Percentiles rank a stretch among this genome's conserved stretches.
Conservation (phyloP, 1,140 invertebrate genomes). For the Bactericera cockerelli region DNA sequence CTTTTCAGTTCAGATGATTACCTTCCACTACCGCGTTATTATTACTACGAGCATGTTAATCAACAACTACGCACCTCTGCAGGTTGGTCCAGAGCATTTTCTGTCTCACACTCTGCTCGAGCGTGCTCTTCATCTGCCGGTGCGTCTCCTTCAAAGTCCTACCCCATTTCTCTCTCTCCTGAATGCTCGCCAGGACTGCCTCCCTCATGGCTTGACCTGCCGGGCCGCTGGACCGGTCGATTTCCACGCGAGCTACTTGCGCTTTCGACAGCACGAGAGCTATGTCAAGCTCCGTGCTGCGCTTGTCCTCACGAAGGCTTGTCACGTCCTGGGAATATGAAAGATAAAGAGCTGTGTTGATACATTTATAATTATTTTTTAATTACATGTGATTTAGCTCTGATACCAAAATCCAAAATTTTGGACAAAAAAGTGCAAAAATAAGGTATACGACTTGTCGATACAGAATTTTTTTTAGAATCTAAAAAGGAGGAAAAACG, state of each 20-base stretch:
- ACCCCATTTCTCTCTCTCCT: not conserved
- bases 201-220: not conserved
- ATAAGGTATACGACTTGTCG: too few species aligned
- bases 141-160: not conserved
- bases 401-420: too few species aligned
- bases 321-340: not conserved
- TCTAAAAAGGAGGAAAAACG: too few species aligned
- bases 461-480: too few species aligned
- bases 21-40: too few species aligned
- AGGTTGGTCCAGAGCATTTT: not conserved
- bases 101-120: not conserved
- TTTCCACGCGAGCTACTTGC: slow-evolving; percentile 3
- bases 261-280: not conserved
- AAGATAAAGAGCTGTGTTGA: too few species aligned
- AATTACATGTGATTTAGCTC: too few species aligned
- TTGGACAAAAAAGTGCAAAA: too few species aligned
- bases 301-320: not conserved
- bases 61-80: not conserved
- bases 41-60: too few species aligned
- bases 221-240: not conserved
- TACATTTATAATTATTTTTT: too few species aligned
- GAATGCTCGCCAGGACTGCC: not conserved
- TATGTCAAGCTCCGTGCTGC: not conserved
- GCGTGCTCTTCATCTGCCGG: not conserved
- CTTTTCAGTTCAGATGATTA: too few species aligned